A percentile compares a stretch with the other conserved stretches of the same genome.
phyloP scores from a whole-genome alignment of 2,888 invertebrate genomes.

The Heliothis peltigera region DNA sequence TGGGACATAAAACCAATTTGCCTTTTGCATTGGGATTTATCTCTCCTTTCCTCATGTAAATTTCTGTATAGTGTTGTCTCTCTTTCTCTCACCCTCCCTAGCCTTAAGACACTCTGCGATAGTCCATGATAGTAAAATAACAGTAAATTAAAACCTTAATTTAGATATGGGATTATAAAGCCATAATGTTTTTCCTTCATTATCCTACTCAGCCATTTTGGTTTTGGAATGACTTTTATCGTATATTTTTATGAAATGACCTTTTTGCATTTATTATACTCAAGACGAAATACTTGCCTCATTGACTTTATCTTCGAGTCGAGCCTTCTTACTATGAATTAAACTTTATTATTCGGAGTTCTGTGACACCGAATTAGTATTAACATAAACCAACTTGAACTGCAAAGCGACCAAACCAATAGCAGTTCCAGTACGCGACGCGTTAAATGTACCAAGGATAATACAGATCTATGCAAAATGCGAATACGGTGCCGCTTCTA shows the following conservation, averaged over 20 bases:
- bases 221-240: slow-evolving; percentile 11
- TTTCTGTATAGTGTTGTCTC: slow-evolving; percentile 21
- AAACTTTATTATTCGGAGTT: background rate
- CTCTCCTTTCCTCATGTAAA: slow-evolving; percentile 22
- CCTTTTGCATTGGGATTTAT: slow-evolving; percentile 39
- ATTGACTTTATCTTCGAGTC: no score
- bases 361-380: background rate
- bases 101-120: slow-evolving; percentile 50
- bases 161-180: slow-evolving; percentile 59
- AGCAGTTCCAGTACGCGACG: slow-evolving; percentile 7
- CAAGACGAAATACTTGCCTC: no score
- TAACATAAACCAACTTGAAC: slow-evolving; percentile 1
- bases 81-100: slow-evolving; percentile 24
- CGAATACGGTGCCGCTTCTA: slow-evolving; percentile 19
- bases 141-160: slow-evolving; percentile 63
- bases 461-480: slow-evolving; percentile 50
- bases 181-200: slow-evolving; percentile 38
- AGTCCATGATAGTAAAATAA: slow-evolving; percentile 63
- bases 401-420: slow-evolving; percentile 2
- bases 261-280: slow-evolving; percentile 6
- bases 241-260: slow-evolving; percentile 4
- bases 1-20: slow-evolving; percentile 62
- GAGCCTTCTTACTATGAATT: no score
- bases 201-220: slow-evolving; percentile 29
- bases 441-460: slow-evolving; percentile 50